Conservation (phyloP, 2,113 vertebrate genomes). For the Plecotus auritus region DNA sequence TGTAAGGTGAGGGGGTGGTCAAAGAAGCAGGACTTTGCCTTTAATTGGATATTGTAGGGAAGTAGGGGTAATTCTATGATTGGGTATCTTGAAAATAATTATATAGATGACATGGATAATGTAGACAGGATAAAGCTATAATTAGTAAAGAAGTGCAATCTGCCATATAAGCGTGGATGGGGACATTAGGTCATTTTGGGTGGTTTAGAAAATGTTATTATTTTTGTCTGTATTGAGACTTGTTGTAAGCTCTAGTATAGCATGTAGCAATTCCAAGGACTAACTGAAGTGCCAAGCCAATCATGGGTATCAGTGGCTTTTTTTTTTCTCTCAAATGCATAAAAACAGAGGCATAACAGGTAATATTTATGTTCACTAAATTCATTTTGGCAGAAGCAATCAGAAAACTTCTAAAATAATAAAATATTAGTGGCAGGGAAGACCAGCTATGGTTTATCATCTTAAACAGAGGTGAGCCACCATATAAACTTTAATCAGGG, state of each 20-base stretch:
- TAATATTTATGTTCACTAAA: neutral
- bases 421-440: neutral
- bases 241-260: neutral
- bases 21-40: neutral
- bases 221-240: neutral
- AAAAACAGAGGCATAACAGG: neutral
- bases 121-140: neutral
- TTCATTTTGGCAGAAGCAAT: neutral
- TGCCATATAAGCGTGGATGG: neutral
- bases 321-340: neutral
- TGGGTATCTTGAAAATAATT: neutral
- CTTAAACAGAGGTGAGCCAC: neutral
- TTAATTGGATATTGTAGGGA: neutral
- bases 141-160: neutral
- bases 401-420: conserved; percentile 24
- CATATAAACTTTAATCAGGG: neutral
- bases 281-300: neutral
- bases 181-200: neutral
- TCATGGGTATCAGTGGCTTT: neutral
- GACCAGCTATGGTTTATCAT: neutral
- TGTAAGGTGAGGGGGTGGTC: neutral
- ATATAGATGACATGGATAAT: neutral
- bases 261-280: neutral
- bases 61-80: neutral
- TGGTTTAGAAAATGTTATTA: neutral